Conservation (phyloP, 1,140 invertebrate species). For the Drosophila oshimai region DNA sequence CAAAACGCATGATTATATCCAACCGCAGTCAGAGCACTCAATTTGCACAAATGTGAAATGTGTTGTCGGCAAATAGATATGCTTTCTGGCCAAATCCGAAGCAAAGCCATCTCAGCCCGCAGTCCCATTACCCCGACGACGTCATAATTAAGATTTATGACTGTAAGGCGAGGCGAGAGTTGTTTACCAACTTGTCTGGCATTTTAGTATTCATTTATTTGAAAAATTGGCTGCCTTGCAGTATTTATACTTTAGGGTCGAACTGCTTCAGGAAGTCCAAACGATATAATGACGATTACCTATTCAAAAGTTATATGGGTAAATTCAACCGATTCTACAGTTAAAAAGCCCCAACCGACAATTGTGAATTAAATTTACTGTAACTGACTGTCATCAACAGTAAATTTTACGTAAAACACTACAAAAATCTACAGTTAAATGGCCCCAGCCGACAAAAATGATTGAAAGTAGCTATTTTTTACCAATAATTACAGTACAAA, state of each 20-base stretch:
- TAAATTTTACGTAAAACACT: no score
- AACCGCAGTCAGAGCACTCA: neutral
- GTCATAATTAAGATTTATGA: slow-evolving; percentile 62
- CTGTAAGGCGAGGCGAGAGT: slow-evolving; percentile 1
- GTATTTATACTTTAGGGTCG: neutral
- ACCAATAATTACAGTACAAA: no score
- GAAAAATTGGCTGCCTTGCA: neutral
- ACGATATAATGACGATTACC: no score
- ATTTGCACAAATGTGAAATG: slow-evolving; percentile 15
- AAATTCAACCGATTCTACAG: no score
- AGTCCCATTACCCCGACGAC: neutral
- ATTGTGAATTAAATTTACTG: no score
- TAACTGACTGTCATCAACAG: no score
- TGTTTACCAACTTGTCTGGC: slow-evolving; percentile 29
- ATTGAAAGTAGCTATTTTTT: no score
- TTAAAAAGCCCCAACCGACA: no score
- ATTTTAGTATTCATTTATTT: slow-evolving; percentile 34
- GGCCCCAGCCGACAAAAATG: no score
- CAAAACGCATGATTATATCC: slow-evolving; percentile 33
- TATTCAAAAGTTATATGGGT: no score
- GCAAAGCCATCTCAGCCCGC: neutral
- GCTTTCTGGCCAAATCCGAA: slow-evolving; percentile 17
- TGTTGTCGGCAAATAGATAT: neutral
- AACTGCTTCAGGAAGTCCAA: neutral
- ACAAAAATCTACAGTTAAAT: no score